Evolutionary conservation across 1,140 invertebrate genomes (phyloP).

Genomic region (Manduca sexta): DNA sequence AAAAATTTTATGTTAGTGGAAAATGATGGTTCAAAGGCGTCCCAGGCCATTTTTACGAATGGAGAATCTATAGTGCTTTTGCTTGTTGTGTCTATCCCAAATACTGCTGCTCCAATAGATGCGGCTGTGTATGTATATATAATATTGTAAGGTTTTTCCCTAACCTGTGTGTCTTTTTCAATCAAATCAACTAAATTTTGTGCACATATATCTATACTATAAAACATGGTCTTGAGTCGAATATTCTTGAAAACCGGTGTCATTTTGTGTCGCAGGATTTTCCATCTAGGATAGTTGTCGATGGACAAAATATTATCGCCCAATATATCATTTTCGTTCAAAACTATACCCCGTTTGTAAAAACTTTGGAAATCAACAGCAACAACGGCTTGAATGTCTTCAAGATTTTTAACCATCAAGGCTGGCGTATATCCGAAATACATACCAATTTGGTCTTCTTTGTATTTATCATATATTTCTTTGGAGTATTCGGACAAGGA

Average conservation of each 20-base stretch:
- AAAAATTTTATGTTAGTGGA: too few species aligned
- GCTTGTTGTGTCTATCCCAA: too few species aligned
- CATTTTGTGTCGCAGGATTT: too few species aligned
- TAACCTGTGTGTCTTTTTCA: constrained; percentile 15
- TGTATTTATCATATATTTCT: constrained; percentile 27
- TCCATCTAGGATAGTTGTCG: too few species aligned
- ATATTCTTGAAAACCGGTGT: too few species aligned
- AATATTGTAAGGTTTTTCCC: constrained; percentile 24
- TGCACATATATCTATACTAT: constrained; percentile 24
- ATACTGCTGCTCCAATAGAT: too few species aligned
- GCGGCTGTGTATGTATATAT: constrained; percentile 30
- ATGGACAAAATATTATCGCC: too few species aligned
- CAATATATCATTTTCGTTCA: constrained; percentile 50
- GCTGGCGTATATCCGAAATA: constrained; percentile 19
- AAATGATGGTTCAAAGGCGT: too few species aligned
- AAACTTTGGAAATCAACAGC: constrained; percentile 70
- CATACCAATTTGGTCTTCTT: constrained; percentile 25
- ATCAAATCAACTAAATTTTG: constrained; percentile 28
- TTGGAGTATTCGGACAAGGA: constrained; percentile 30
- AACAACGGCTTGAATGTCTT: constrained; percentile 71
- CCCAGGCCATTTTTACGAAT: constrained; percentile 26
- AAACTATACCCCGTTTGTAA: constrained; percentile 34
- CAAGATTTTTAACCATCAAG: constrained; percentile 49
- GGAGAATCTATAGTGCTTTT: too few species aligned
- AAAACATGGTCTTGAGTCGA: too few species aligned